Percentiles rank a stretch among this genome's conserved stretches.
phyloP scores from a whole-genome alignment of 2,888 invertebrate genomes.

The Himalopsyche anomala region DNA sequence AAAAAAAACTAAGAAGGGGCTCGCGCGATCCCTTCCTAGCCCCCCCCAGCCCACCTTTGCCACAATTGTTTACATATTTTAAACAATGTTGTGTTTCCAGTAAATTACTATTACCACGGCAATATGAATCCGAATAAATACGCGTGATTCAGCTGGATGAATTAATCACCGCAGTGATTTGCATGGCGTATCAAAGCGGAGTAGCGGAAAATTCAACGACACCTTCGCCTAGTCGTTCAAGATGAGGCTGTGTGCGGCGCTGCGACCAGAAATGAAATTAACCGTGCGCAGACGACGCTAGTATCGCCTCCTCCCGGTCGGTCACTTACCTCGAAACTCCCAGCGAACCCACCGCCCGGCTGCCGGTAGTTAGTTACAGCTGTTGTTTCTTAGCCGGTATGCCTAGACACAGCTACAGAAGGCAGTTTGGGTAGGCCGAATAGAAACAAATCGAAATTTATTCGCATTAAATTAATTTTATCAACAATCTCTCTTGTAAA shows the following conservation, averaged over 20 bases:
- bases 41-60: too few relatives aligned
- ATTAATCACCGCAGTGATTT: background rate
- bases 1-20: too few relatives aligned
- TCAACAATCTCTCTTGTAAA: too few relatives aligned
- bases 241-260: background rate
- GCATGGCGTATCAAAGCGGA: background rate
- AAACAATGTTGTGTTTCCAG: too few relatives aligned
- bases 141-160: too few relatives aligned
- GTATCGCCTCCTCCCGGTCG: slow-evolving; percentile 47
- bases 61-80: too few relatives aligned
- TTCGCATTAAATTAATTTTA: too few relatives aligned
- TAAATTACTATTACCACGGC: too few relatives aligned
- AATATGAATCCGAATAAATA: too few relatives aligned
- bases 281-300: background rate
- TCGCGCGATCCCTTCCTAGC: too few relatives aligned
- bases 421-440: background rate
- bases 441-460: background rate
- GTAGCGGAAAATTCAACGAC: background rate
- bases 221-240: background rate
- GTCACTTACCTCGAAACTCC: slow-evolving; percentile 51
- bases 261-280: slow-evolving; percentile 4
- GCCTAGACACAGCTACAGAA: background rate
- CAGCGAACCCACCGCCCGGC: background rate
- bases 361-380: background rate
- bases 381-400: background rate